A percentile compares a stretch with the other conserved stretches of the same genome.
Evolutionary conservation across 2,797 vertebrate genomes (phyloP).

Genomic region (Corythornis leucogaster): DNA sequence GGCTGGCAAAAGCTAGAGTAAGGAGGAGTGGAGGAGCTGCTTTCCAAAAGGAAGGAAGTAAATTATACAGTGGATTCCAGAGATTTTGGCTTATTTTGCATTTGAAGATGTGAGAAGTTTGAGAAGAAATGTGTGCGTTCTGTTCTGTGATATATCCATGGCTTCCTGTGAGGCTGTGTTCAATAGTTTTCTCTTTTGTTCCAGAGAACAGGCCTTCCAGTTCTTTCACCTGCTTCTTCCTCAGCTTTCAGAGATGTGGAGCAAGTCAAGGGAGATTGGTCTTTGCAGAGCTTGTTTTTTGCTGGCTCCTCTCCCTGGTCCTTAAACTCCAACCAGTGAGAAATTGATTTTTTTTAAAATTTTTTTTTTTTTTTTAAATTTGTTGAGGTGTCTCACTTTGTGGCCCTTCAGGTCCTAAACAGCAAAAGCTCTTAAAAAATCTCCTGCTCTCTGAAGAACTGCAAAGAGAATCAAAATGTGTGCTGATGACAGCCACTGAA

Average conservation of each 20-base stretch:
- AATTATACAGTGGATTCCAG: background rate
- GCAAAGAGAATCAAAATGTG: background rate
- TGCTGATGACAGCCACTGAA: background rate
- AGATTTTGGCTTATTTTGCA: background rate
- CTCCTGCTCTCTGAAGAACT: background rate
- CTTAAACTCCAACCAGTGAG: background rate
- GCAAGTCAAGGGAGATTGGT: background rate
- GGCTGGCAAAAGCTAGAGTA: background rate
- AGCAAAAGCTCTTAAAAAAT: background rate
- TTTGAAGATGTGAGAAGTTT: background rate
- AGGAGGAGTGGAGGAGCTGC: background rate
- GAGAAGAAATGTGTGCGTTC: background rate
- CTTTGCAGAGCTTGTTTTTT: background rate
- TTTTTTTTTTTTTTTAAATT: background rate
- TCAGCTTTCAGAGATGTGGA: background rate
- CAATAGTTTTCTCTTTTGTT: background rate
- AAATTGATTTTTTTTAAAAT: background rate
- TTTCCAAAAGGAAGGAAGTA: background rate
- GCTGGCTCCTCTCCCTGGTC: rapidly evolving
- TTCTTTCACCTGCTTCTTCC: background rate
- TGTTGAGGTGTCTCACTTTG: background rate
- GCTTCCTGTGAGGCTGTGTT: background rate
- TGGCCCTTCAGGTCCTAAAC: background rate
- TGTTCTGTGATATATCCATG: background rate
- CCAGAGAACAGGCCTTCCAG: background rate